These are phyloP conservation scores for Aphelenchoides bicaudatus DNA, from an alignment of 2,888 invertebrate genomes.

Conservation along the genomic window DNA sequence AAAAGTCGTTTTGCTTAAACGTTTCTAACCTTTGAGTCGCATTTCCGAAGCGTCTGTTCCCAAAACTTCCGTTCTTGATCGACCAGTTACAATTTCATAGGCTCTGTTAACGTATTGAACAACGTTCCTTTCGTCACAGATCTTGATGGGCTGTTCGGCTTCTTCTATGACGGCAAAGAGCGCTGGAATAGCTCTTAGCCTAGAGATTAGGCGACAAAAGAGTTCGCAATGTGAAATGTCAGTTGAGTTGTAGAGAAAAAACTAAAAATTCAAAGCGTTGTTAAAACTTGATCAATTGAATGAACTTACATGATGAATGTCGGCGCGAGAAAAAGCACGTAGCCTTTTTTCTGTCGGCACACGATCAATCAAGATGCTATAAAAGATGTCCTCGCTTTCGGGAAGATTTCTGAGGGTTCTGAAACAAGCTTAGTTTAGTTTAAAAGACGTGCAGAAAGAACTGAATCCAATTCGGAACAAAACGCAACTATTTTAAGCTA, in stretches of 20 bases:
- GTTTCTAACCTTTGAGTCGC: conserved; percentile 31
- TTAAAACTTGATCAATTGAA: neutral
- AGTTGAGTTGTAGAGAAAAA: conserved; percentile 39
- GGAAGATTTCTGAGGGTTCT: conserved; percentile 27
- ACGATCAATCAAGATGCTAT: conserved; percentile 27
- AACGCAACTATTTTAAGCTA: neutral
- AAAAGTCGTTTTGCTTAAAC: too few species aligned
- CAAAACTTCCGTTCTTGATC: conserved; percentile 61
- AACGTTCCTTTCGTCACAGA: conserved; percentile 55
- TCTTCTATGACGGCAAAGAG: conserved; percentile 58
- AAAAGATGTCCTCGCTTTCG: conserved; percentile 33
- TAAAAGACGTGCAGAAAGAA: conserved; percentile 1
- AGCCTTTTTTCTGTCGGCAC: conserved; percentile 39
- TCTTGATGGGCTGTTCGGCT: conserved; percentile 59
- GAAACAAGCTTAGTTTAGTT: conserved; percentile 24
- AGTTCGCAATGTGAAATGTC: conserved; percentile 54
- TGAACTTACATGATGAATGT: conserved; percentile 43
- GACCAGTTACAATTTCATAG: conserved; percentile 63
- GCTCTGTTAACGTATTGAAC: conserved; percentile 64
- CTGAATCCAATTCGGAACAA: neutral
- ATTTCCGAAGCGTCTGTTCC: conserved; percentile 39
- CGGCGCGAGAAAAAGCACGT: conserved; percentile 40
- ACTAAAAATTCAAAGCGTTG: conserved; percentile 22
- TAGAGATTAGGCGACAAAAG: conserved; percentile 44
- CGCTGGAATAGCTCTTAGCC: conserved; percentile 57